Evolutionary conservation across 2,797 vertebrate genomes (phyloP).

Genomic region (Tapirus indicus): DNA sequence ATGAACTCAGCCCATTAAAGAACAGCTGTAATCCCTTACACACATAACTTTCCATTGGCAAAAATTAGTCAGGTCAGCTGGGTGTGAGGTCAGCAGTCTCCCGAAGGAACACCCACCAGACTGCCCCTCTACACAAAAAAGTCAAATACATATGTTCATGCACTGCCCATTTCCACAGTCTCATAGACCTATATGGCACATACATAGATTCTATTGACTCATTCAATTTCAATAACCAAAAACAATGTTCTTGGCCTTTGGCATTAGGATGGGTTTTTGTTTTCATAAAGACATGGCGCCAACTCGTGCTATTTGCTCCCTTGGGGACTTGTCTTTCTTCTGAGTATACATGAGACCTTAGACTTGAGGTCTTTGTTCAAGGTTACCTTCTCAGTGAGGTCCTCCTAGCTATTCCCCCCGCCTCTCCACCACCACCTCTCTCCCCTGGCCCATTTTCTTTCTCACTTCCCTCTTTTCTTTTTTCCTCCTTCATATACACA

Average conservation of each 20-base stretch:
- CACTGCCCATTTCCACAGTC: background rate
- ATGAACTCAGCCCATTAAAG: slow-evolving; percentile 40
- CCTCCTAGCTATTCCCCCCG: background rate
- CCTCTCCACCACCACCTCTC: background rate
- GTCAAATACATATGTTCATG: background rate
- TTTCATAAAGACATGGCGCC: background rate
- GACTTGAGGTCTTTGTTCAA: background rate
- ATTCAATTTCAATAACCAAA: background rate
- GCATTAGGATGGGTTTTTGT: background rate
- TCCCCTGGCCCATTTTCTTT: background rate
- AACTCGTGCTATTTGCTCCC: background rate
- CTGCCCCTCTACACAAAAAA: no score
- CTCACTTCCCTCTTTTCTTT: background rate
- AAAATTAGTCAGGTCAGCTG: slow-evolving; percentile 24
- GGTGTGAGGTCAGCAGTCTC: slow-evolving; percentile 34
- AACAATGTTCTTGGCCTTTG: background rate
- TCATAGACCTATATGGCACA: background rate
- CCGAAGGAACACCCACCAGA: background rate
- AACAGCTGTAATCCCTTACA: background rate
- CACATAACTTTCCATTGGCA: slow-evolving; percentile 29
- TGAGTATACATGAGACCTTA: background rate
- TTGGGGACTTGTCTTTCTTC: background rate
- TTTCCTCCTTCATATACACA: background rate
- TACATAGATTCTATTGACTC: background rate
- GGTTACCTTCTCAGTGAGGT: background rate